Percentiles rank a stretch among this genome's conserved stretches.
Conservation (phyloP, 2,888 invertebrate genomes). For the Ichneumon xanthorius region DNA sequence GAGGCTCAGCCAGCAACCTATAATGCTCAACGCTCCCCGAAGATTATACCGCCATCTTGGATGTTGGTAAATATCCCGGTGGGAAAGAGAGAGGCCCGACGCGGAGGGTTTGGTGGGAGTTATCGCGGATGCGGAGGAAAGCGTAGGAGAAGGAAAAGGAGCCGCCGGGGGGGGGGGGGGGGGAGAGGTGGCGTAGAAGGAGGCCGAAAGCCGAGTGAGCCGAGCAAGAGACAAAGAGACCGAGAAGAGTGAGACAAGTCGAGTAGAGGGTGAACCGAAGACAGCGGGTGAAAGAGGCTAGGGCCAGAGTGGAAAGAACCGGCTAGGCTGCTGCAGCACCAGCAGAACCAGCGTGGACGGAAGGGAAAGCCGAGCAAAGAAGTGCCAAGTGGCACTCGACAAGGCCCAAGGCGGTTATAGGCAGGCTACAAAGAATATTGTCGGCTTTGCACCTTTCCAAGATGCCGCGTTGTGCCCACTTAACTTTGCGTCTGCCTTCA, state of each 20-base stretch:
- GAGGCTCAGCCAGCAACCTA: constrained; percentile 12
- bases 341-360: constrained; percentile 51
- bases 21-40: constrained; percentile 76
- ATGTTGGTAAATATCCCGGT: constrained; percentile 84
- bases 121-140: constrained; percentile 29
- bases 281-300: constrained; percentile 62
- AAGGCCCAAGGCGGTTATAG: constrained; percentile 77
- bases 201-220: constrained; percentile 61
- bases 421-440: constrained; percentile 84
- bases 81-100: constrained; percentile 61
- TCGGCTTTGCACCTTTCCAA: constrained; percentile 84
- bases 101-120: constrained; percentile 42
- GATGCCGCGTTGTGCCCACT: constrained; percentile 79
- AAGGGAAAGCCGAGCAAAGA: constrained; percentile 74
- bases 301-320: constrained; percentile 65
- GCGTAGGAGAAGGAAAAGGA: constrained; percentile 57
- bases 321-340: constrained; percentile 30
- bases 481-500: constrained; percentile 62
- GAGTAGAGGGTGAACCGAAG: constrained; percentile 55
- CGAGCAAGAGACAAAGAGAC: constrained; percentile 69
- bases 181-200: constrained; percentile 29
- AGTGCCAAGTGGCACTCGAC: constrained; percentile 80
- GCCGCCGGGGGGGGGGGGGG: constrained; percentile 31
- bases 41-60: constrained; percentile 84
- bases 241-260: constrained; percentile 59